Conservation (phyloP, 2,888 invertebrate species). For the Nudaria mundana region DNA sequence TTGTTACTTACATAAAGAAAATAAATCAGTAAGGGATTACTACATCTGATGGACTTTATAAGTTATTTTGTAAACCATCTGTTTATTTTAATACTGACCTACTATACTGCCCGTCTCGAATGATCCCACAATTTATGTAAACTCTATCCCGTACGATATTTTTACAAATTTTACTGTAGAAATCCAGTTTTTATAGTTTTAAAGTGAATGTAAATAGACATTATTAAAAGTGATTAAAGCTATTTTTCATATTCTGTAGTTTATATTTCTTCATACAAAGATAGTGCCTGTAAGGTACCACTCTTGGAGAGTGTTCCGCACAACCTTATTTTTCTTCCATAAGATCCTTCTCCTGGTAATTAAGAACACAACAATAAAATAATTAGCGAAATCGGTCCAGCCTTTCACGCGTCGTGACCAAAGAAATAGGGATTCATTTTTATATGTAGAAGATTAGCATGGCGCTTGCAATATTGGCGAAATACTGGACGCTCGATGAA, state of each 20-base stretch:
- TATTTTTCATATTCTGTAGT: slow-evolving; percentile 69
- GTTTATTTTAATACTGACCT: slow-evolving; percentile 1
- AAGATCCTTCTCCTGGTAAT: no score
- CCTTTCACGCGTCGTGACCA: no score
- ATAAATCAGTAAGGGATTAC: no score
- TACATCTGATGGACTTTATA: slow-evolving; percentile 3
- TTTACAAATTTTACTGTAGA: slow-evolving; percentile 75
- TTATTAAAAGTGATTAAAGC: slow-evolving; percentile 77
- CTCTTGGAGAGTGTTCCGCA: no score
- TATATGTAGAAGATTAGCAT: no score
- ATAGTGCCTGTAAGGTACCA: neutral
- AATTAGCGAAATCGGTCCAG: no score
- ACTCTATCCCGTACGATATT: slow-evolving; percentile 61
- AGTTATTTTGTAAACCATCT: slow-evolving; percentile 1
- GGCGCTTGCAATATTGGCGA: no score
- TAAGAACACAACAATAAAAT: no score
- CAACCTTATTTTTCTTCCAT: no score
- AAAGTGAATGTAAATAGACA: slow-evolving; percentile 73
- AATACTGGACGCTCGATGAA: no score
- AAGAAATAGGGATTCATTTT: no score
- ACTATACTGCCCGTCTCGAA: slow-evolving; percentile 10
- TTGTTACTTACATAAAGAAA: no score
- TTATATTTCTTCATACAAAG: slow-evolving; percentile 8
- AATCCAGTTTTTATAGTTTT: slow-evolving; percentile 70
- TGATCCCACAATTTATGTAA: slow-evolving; percentile 38